Base-by-base conservation (phyloP, 2,888 invertebrate genomes). In the Prostheceraeus crozeri region DNA sequence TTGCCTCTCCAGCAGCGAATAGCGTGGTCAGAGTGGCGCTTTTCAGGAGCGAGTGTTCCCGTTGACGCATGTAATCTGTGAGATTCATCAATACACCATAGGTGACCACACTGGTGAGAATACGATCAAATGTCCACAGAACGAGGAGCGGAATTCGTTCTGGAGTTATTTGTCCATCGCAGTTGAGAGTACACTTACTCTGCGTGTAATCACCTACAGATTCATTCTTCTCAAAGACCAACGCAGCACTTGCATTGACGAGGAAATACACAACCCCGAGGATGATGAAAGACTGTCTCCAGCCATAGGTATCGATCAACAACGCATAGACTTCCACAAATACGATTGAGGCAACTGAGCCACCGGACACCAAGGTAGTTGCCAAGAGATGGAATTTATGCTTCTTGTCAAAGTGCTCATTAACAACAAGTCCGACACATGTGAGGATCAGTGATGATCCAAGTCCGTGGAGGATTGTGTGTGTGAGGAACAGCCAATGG, bases 401-500 rank as follows among this genome's bases (percentile, higher is more conserved):
- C 27, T 63, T 40, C 46, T 53, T 62, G 28, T 62, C 61, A 46
- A 61, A 61, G 51, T 61, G 61, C 16, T 61, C 61, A 35, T 62
- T 62, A 3, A 61, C 60, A 31, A 61, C 61, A 4, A 61, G 35
- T 14, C 61, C 61, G n/a, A 61, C 51, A 23, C 51, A 35, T 14
- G 40, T 54, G 16, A 61, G 25, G 30, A 61, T 61, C 52, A 61
- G 27, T n/a, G 61, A 62, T 11, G 51, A 52, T 30, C 61, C 61
- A 21, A 61, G 45, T 14, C 61, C 61, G 23, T 61, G 61, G n/a
- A 61, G 36, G n/a, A 61, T 52, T 19, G 61, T 61, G 52, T 61
- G 61, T n/a, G 61, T 61, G 2, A 61, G 35, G 33, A 61, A 61
- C n/a, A 61, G 48, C 61, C 61, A 61, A 23, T 62, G 61, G 23